Base-by-base conservation (phyloP, 92 coral and sea anemone genomes). In the Umimayanthus kanabou region DNA sequence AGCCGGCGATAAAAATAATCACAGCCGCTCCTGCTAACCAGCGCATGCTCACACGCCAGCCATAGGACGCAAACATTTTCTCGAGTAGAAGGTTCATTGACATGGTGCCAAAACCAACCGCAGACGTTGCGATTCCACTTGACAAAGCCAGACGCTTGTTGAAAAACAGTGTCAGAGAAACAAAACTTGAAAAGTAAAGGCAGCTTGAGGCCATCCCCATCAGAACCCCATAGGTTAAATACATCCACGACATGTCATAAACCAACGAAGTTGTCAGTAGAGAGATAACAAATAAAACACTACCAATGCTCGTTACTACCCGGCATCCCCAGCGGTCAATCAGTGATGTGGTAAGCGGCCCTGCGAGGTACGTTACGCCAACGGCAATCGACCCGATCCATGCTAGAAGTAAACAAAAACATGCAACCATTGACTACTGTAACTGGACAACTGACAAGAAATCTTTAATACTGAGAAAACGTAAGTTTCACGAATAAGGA, bases 351-450 rank as follows among this genome's bases (percentile, higher is more conserved):
- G 96, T 71, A 29, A 97, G 75, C 18, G 99, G 98, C 22, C 94
- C 98, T 64, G 77, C 72, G 53, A 97, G 75, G 84, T 72, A 94
- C 0, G 96, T 91, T 5, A 93, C 66, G 11, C 98, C 98, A 49
- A 97, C 76, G 64, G 96, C 92, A 22, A 94, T 80, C 3, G 98
- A 91, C 57, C 96, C 97, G 72, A 97, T 92, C 98, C 98, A 97
- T 81, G 99, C 99, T 97, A 88, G 5, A 11, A 72, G 40, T 28
- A 74, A 85, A 55, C 53, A 39, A 33, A 75, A 39, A 61, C 69
- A 33, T 33, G 37, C 37, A 14, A 61, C 69, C n/a, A 9, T 23
- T 61, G 23, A 61, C 22, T 20, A 53, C 58, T 53, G 58, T 2
- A 53, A 53, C 58, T 53, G 58, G 18, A 53, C 58, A 53, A 11